Conservation (phyloP, 2,797 vertebrate genomes). For the Aldrovandia affinis region DNA sequence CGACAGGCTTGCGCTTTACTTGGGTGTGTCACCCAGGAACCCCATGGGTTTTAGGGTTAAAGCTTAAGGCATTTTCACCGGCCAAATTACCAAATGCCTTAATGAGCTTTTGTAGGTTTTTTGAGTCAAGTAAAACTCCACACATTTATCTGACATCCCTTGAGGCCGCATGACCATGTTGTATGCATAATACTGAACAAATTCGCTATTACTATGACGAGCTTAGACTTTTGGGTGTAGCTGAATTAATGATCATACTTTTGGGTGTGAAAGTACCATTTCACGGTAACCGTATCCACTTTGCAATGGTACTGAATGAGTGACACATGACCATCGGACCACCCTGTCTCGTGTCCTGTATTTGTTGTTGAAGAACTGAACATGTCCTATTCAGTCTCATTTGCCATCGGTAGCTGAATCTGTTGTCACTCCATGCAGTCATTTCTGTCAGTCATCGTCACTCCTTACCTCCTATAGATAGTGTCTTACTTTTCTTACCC, state of each 20-base stretch:
- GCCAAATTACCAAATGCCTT: no score
- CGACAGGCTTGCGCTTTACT: no score
- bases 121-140: not conserved
- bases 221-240: not conserved
- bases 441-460: not conserved
- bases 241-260: not conserved
- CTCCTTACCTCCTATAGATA: not conserved
- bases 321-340: not conserved
- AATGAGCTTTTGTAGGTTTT: no score
- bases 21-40: no score
- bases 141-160: not conserved
- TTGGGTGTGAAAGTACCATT: not conserved
- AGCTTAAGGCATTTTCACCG: no score
- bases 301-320: not conserved
- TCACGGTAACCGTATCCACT: not conserved
- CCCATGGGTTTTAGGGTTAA: no score
- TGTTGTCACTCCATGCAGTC: not conserved
- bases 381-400: not conserved
- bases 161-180: not conserved
- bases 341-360: not conserved
- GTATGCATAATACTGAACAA: not conserved
- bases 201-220: no score
- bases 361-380: not conserved
- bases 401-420: not conserved
- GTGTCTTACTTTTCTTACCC: not conserved